These are phyloP conservation scores for Macrosoma leucophasiata DNA, from an alignment of 2,888 invertebrate species.

Conservation along the genomic window DNA sequence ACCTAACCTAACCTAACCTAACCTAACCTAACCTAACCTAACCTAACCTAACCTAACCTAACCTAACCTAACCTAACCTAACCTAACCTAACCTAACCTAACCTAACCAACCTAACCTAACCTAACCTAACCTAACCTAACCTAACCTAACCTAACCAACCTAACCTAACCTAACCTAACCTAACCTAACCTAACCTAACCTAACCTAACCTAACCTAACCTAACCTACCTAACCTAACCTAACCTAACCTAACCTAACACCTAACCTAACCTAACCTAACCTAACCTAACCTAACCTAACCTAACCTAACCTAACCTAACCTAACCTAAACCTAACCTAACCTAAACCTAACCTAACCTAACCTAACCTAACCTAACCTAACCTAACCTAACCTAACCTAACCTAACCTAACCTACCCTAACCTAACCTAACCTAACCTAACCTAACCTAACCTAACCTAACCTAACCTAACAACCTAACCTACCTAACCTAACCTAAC, in stretches of 20 bases:
- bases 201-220: slow-evolving; percentile 11
- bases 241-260: slow-evolving; percentile 3
- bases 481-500: slow-evolving; percentile 18
- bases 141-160: slow-evolving; percentile 12
- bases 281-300: slow-evolving; percentile 19
- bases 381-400: slow-evolving; percentile 19
- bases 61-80: slow-evolving; percentile 13
- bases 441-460: slow-evolving; percentile 20
- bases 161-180: slow-evolving; percentile 10
- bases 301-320: slow-evolving; percentile 26
- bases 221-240: slow-evolving; percentile 7
- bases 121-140: slow-evolving; percentile 17
- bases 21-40: slow-evolving; percentile 15
- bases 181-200: slow-evolving; percentile 10
- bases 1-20: slow-evolving; percentile 21
- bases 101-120: slow-evolving; percentile 12
- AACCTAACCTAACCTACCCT: slow-evolving; percentile 19
- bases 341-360: slow-evolving; percentile 23
- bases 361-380: slow-evolving; percentile 17
- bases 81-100: slow-evolving; percentile 12
- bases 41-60: slow-evolving; percentile 8
- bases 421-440: slow-evolving; percentile 21
- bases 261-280: slow-evolving; percentile 8
- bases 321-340: slow-evolving; percentile 25
- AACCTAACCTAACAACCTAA: slow-evolving; percentile 19